Conservation (phyloP, 2,888 invertebrate genomes). For the Caenorhabditis plicata region DNA sequence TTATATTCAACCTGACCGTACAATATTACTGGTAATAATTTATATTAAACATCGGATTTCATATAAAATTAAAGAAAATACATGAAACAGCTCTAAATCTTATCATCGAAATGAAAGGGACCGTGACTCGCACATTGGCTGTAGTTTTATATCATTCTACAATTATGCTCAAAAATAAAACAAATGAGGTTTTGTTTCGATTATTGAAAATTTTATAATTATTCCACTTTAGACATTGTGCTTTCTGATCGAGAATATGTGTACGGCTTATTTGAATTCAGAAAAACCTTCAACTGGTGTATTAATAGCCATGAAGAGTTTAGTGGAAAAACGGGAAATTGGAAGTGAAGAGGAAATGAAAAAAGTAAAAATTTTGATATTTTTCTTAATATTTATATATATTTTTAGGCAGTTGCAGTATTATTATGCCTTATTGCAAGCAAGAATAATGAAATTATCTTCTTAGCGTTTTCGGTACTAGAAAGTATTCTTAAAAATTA, state of each 20-base stretch:
- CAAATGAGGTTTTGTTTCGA: conserved; percentile 8
- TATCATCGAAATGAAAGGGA: conserved; percentile 15
- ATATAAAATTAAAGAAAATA: conserved; percentile 5
- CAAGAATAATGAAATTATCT: conserved; percentile 19
- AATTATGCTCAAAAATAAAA: neutral
- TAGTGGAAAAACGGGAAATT: neutral
- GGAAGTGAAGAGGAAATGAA: conserved; percentile 6
- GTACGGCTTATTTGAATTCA: neutral
- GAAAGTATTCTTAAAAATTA: conserved; percentile 8
- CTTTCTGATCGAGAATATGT: conserved; percentile 8
- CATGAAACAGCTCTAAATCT: conserved; percentile 1
- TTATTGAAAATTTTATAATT: neutral
- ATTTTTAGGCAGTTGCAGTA: conserved; percentile 11
- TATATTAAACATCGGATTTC: neutral
- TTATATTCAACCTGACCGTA: neutral
- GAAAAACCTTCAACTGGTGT: conserved; percentile 9
- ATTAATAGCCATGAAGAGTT: conserved; percentile 12
- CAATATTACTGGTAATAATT: conserved; percentile 4
- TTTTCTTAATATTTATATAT: neutral
- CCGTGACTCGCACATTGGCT: conserved; percentile 14
- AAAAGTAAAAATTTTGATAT: conserved; percentile 2
- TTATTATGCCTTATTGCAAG: conserved; percentile 14
- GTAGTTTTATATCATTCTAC: neutral
- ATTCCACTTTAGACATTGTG: conserved; percentile 4
- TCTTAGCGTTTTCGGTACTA: conserved; percentile 12